Evolutionary conservation across 2,113 vertebrate species (phyloP), one percentile per base, ranked within the genome.

Genomic region (Artemisiospiza belli): DNA sequence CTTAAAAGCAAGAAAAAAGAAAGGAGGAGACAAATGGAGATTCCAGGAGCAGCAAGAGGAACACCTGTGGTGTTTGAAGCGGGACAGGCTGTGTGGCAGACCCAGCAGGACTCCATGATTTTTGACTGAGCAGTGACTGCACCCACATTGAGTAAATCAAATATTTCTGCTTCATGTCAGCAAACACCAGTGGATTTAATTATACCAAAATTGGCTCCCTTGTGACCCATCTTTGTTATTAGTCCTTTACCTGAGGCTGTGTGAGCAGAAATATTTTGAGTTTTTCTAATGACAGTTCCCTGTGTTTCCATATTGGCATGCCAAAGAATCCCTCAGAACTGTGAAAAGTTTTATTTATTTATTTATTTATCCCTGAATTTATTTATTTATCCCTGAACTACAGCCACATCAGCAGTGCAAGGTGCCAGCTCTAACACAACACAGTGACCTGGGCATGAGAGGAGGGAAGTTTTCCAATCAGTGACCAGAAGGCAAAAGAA

Each of bases 101-200:
- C 30, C 64, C 39, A 44, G 49, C 83, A 83, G 70, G 28, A 74
- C 43, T 43, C 63, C 23, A 5, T 4, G 16, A 61, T 24, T 95
- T 92, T 22, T 61, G 64, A 58, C 59, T 35, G 43, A 66, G 44
- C 31, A 64, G 69, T 7, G 49, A 41, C 70, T 25, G 22, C 9
- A 43, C 15, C 28, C 64, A 16, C 28, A 30, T 5, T 5, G 39
- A 94, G 22, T 3, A 81, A 23, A 62, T 18, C 46, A 89, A 78
- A 19, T 25, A 24, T 28, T 87, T 37, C 63, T 44, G 35, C 16
- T 89, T 78, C 39, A 44, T n/a, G 16, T 27, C 52, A 51, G 31
- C 64, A 68, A 93, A 76, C 86, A 79, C n/a, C 61, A 59, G 6
- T 49, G 77, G 69, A 47, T 89, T 84, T 91, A 87, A 93, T 82